Base-by-base conservation (phyloP, 2,113 vertebrate genomes). In the Rostratula benghalensis region DNA sequence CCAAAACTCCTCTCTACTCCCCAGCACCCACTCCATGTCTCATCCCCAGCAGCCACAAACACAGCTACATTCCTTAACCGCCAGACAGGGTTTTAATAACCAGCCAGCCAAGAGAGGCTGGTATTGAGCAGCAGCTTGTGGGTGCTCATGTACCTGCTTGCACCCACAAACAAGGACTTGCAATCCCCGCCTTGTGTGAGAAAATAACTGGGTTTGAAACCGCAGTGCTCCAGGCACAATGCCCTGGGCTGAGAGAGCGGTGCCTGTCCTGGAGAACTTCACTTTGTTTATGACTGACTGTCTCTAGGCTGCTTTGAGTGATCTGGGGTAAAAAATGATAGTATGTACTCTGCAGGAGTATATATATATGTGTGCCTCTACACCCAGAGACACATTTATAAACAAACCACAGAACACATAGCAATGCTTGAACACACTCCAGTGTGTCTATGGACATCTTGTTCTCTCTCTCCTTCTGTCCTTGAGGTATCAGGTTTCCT, bases 401-500 rank as follows among this genome's bases (percentile, higher is more conserved):
- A 93, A 95, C 93, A 95, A 94, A 73, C 61, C 91, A 74, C 86
- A 82, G 86, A 95, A 94, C 91, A 85, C 92, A 57, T 21, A 90
- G 93, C 83, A 92, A 3, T 50, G 77, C 83, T 94, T 90, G 92
- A 97, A 95, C 79, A 45, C 82, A 7, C 87, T 96, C 59, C 96
- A 95, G 67, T 51, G 87, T 80, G 91, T 50, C 94, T 91, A 51
- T 87, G 97, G 95, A 97, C 97, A 95, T 95, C 96, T 96, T 95
- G 97, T 97, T 96, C 97, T 95, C 69, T 83, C 74, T 35, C 87
- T 96, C 87, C 65, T 94, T 92, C 96, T 96, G 96, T 87, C 93
- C 96, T 96, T 93, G 87, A 86, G 39, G 80, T 95, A 81, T 97
- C 96, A 73, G 77, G 85, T 97, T 97, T 96, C 97, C 91, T 96